Evolutionary conservation across 2,888 invertebrate genomes (phyloP), one percentile per base, ranked within the genome.

Genomic region (Orthonevra nobilis): DNA sequence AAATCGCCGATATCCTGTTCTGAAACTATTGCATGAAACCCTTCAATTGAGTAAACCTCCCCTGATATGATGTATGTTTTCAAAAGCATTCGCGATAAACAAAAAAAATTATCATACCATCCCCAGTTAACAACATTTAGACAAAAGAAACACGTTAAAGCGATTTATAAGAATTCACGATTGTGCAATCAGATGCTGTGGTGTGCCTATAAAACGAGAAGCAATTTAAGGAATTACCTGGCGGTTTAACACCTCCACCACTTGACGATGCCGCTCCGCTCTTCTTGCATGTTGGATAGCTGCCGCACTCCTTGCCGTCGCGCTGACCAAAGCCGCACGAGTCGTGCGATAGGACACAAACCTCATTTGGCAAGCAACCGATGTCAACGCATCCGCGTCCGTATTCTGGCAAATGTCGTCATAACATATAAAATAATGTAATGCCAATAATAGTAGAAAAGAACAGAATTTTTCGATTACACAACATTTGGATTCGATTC

Each of bases 361-460:
- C 91, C 89, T 95, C 92, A 84, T 90, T 93, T 85, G 91, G 92
- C 60, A 92, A 89, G 85, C 95, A 95, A 50, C 94, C 94, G 83
- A 95, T 95, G 85, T 95, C 95, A 84, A 91, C 91, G 87, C 95
- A 95, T 15, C 92, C 90, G 82, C 95, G 91, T 73, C 95, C 95
- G 87, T 94, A 95, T 88, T 95, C 95, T 95, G 89, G 34, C 64
- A 81, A 82, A 81, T 81, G 66, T 77, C 74, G 74, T 82, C 74
- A 73, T 74, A 81, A 81, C 73, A 81, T 81, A 81, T 81, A 81
- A 74, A 81, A 81, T 81, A 81, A 81, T 79, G 79, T 79, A 79
- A 79, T 79, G 79, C 79, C 79, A 79, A 79, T 79, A 79, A 68
- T 79, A 73, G 48, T 79, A 79, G 73, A 79, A 79, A 54, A 79